A percentile compares a stretch with the other conserved stretches of the same genome.
Conservation (phyloP, 2,888 invertebrate species). For the Heteromyza rotundicornis region DNA sequence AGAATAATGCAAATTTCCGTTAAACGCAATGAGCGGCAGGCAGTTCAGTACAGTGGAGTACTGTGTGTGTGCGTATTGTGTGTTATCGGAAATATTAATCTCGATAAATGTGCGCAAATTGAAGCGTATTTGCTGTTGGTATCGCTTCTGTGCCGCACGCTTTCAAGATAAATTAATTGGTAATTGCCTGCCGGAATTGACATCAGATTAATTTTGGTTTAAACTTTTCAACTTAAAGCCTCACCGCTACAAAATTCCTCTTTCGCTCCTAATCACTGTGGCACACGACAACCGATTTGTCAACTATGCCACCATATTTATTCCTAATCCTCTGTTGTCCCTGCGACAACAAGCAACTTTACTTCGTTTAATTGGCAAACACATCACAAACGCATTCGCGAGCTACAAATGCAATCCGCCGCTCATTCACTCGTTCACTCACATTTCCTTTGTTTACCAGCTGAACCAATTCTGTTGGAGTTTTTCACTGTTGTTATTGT, state of each 20-base stretch:
- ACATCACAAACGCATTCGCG: neutral
- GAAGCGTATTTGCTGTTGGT: neutral
- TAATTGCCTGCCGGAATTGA: too few relatives aligned
- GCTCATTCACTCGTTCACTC: too few relatives aligned
- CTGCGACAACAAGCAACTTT: neutral
- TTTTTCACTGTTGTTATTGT: neutral
- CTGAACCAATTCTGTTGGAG: neutral
- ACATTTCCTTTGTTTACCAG: neutral
- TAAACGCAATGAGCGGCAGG: slow-evolving; percentile 9
- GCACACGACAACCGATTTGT: too few relatives aligned
- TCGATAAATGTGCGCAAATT: slow-evolving; percentile 12
- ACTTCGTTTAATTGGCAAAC: neutral
- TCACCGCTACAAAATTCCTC: too few relatives aligned
- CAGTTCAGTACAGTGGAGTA: neutral
- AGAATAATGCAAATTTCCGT: slow-evolving; percentile 21
- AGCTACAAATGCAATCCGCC: neutral
- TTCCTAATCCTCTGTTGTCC: neutral
- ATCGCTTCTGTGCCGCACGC: neutral
- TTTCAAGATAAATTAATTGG: too few relatives aligned
- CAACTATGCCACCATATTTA: too few relatives aligned
- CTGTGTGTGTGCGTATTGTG: neutral
- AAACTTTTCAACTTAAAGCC: too few relatives aligned
- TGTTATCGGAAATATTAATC: slow-evolving; percentile 21
- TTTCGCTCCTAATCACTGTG: too few relatives aligned
- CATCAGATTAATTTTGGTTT: too few relatives aligned